phyloP scores from a whole-genome alignment of 2,113 vertebrate species.

The Edolisoma coerulescens region DNA sequence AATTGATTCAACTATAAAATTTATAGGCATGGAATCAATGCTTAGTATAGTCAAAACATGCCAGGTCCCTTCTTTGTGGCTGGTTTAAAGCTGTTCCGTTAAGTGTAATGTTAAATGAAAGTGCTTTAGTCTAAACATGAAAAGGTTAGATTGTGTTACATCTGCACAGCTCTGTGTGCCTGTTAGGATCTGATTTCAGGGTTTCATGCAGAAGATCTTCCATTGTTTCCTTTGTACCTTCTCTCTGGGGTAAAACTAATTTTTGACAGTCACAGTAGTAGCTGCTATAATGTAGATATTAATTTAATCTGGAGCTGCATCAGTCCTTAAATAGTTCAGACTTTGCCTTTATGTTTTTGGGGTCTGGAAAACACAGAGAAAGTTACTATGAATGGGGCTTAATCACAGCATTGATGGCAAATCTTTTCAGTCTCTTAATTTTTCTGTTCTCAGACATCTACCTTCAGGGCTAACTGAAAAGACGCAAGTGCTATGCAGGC shows the following conservation, averaged over 20 bases:
- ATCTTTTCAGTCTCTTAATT: slow-evolving; percentile 5
- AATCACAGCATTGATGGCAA: neutral
- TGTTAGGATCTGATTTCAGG: slow-evolving; percentile 59
- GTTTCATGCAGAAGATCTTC: slow-evolving; percentile 50
- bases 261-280: slow-evolving; percentile 50
- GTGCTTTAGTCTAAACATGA: slow-evolving; percentile 52
- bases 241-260: slow-evolving; percentile 53
- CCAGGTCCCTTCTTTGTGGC: slow-evolving; percentile 65
- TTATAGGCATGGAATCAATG: slow-evolving; percentile 61
- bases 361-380: slow-evolving; percentile 40
- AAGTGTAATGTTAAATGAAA: slow-evolving; percentile 57
- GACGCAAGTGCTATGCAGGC: neutral
- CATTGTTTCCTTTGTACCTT: slow-evolving; percentile 60
- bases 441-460: neutral
- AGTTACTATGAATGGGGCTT: slow-evolving; percentile 39
- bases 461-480: slow-evolving; percentile 37
- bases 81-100: slow-evolving; percentile 58
- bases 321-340: slow-evolving; percentile 48
- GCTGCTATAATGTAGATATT: slow-evolving; percentile 60
- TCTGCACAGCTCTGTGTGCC: slow-evolving; percentile 10
- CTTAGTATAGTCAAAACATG: slow-evolving; percentile 71
- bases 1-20: slow-evolving; percentile 71
- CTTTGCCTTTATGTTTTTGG: slow-evolving; percentile 44
- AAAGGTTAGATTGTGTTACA: slow-evolving; percentile 71
- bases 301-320: slow-evolving; percentile 62